Base-by-base conservation (phyloP, 1,140 invertebrate genomes). In the Forficula auricularia region DNA sequence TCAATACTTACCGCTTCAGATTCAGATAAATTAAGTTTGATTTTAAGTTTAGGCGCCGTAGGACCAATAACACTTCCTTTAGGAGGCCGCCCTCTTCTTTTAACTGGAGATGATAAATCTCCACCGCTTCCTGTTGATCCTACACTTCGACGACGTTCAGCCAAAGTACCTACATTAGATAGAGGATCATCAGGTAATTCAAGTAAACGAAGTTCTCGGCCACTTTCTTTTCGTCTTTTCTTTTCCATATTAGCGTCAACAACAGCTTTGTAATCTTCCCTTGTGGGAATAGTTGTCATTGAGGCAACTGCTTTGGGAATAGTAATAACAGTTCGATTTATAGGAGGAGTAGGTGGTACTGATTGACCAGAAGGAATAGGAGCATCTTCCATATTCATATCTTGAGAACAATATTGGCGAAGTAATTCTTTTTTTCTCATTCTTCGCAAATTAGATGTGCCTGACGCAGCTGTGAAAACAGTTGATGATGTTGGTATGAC, bases 401-500 rank as follows among this genome's bases (percentile, higher is more conserved):
- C 80, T 56, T 89, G 80, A 1, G 79, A 82, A 59, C 82, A 85
- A 55, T 89, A 89, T 53, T 84, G 74, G 10, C 82, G 67, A 10
- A 90, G 59, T 9, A 90, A 55, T 57, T 90, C 85, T 53, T 90
- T 90, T 60, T 90, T 90, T 3, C 86, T 66, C 84, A 89, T 89
- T 19, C 84, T 65, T 36, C 84, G 62, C 7, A 86, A 67, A 56
- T 80, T 83, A 1, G 77, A 79, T 0, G 79, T 77, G 1, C 75
- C 73, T 0, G 68, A 63, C 19, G 50, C 52, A 49, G 51, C 50
- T 42, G 38, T 47, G 39, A 48, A 52, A 10, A 54, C 49, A 18
- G 50, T 45, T 16, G 51, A 51, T 43, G 41, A 51, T 22, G 60
- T 56, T 19, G 55, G 54, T 45, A 57, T 53, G 4, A 27, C 22